These are phyloP conservation scores for Emys orbicularis DNA, from an alignment of 2,797 vertebrate genomes.

Conservation along the genomic window DNA sequence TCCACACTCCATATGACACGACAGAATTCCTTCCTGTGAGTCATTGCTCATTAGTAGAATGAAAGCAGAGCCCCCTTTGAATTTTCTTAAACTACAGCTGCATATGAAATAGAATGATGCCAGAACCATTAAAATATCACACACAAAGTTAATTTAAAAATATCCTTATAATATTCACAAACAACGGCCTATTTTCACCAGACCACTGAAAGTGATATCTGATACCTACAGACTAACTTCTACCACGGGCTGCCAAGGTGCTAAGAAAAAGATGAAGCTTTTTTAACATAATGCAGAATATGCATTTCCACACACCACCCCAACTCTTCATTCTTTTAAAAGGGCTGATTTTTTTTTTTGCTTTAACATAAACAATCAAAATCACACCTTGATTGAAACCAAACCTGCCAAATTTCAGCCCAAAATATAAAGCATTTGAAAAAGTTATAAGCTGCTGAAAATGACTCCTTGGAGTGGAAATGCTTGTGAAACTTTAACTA, in stretches of 20 bases:
- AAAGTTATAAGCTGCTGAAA: background rate
- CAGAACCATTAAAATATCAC: background rate
- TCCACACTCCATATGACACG: background rate
- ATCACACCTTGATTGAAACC: background rate
- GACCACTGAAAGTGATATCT: background rate
- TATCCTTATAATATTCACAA: background rate
- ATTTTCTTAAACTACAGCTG: background rate
- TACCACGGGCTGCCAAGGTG: background rate
- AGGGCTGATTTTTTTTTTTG: background rate
- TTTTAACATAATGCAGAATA: background rate
- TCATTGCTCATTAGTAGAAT: background rate
- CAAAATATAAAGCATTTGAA: background rate
- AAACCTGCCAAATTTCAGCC: background rate
- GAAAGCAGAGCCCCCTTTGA: background rate
- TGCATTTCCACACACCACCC: background rate
- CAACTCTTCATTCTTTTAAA: background rate
- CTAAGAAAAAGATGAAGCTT: background rate
- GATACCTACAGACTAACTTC: background rate
- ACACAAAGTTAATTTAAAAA: background rate
- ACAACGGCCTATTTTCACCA: background rate
- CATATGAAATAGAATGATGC: background rate
- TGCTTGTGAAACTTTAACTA: background rate
- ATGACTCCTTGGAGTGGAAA: background rate
- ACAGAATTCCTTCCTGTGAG: background rate
- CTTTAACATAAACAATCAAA: background rate